Percentiles rank a stretch among this genome's conserved stretches.
phyloP scores from a whole-genome alignment of 2,888 invertebrate genomes.

The Operophtera brumata region DNA sequence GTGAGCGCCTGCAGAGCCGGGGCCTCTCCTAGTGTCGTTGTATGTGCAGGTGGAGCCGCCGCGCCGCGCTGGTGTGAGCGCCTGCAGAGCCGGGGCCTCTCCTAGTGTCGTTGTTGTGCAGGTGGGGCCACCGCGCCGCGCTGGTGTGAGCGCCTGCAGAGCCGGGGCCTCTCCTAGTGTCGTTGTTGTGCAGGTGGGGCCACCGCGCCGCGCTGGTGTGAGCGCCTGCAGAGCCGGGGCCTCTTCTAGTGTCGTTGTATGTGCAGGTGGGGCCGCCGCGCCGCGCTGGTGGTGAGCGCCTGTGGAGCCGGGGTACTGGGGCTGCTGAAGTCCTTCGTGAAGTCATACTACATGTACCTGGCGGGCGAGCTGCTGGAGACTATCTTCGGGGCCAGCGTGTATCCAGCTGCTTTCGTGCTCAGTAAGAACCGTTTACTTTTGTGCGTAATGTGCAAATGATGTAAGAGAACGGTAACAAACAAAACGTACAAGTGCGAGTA shows the following conservation, averaged over 20 bases:
- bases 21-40: slow-evolving; percentile 53
- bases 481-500: too few relatives aligned
- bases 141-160: too few relatives aligned
- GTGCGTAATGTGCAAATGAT: not conserved
- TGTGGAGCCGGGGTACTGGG: slow-evolving; percentile 76
- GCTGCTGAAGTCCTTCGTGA: slow-evolving; percentile 76
- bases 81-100: slow-evolving; percentile 70
- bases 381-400: slow-evolving; percentile 78
- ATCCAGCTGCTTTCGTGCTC: slow-evolving; percentile 81
- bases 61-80: slow-evolving; percentile 80
- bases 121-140: too few relatives aligned
- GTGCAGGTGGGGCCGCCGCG: slow-evolving; percentile 83
- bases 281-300: slow-evolving; percentile 78
- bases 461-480: too few relatives aligned
- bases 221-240: too few relatives aligned
- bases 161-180: too few relatives aligned
- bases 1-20: slow-evolving; percentile 71
- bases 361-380: slow-evolving; percentile 79
- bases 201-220: too few relatives aligned
- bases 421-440: slow-evolving; percentile 58
- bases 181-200: too few relatives aligned
- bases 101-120: too few relatives aligned
- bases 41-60: slow-evolving; percentile 82
- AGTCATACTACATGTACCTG: slow-evolving; percentile 76
- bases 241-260: too few relatives aligned